Conservation (phyloP, 2,797 vertebrate species). For the Chiroxiphia lanceolata region DNA sequence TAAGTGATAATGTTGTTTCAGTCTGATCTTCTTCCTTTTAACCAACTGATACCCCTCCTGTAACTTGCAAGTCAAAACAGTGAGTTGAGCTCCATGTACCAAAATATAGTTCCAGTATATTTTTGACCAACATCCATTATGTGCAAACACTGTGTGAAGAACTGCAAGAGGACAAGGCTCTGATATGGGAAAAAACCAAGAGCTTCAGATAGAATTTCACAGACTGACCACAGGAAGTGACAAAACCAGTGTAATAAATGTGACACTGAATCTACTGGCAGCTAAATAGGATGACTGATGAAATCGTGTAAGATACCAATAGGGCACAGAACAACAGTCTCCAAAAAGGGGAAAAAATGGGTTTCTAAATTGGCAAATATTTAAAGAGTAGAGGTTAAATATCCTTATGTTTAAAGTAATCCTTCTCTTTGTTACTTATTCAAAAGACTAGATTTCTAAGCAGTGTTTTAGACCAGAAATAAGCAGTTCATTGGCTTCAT, state of each 20-base stretch:
- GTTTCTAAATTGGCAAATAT: slow-evolving; percentile 37
- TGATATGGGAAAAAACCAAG: neutral
- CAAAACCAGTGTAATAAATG: neutral
- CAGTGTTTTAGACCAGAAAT: slow-evolving; percentile 41
- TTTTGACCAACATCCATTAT: slow-evolving; percentile 19
- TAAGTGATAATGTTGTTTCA: slow-evolving; percentile 40
- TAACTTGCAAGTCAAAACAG: slow-evolving; percentile 20
- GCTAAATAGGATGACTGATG: neutral
- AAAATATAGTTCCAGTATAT: slow-evolving; percentile 1
- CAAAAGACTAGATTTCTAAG: slow-evolving; percentile 38
- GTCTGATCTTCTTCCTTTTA: neutral
- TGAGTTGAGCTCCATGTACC: neutral
- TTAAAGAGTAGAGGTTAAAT: neutral
- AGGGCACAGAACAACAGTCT: slow-evolving; percentile 20
- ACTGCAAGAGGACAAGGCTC: neutral
- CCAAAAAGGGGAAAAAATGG: neutral
- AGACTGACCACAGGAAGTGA: slow-evolving; percentile 56
- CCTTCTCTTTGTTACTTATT: slow-evolving; percentile 7
- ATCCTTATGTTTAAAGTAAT: neutral
- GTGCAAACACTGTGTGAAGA: slow-evolving; percentile 24
- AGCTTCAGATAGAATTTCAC: slow-evolving; percentile 31
- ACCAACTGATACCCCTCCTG: neutral
- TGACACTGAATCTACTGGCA: slow-evolving; percentile 6
- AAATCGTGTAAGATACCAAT: slow-evolving; percentile 1
- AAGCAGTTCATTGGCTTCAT: slow-evolving; percentile 42